Percentiles rank a stretch among this genome's conserved stretches.
Conservation (phyloP, 2,797 vertebrate species). For the Danio jaintianensis region DNA sequence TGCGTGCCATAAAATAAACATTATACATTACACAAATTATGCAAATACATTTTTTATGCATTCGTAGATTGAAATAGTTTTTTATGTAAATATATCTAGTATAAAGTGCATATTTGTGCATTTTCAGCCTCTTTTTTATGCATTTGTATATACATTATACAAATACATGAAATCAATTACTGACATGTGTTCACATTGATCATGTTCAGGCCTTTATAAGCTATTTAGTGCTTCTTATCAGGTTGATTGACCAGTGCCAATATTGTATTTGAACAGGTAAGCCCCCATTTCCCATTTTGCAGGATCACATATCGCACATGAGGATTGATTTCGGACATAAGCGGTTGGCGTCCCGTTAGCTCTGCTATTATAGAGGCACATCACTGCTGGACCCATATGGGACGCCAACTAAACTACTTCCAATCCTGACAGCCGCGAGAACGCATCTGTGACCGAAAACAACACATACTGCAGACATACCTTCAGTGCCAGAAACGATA, state of each 20-base stretch:
- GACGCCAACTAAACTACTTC: slow-evolving; percentile 43
- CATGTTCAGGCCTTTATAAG: slow-evolving; percentile 42
- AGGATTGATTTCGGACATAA: not conserved
- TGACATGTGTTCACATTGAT: slow-evolving; percentile 16
- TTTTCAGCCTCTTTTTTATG: too few species aligned
- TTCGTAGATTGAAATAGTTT: too few species aligned
- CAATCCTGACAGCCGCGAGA: slow-evolving; percentile 2
- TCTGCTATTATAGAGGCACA: not conserved
- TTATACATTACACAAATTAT: not conserved
- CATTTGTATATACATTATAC: too few species aligned
- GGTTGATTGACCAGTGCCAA: not conserved
- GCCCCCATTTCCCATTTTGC: not conserved
- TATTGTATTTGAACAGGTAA: not conserved
- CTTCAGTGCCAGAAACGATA: slow-evolving; percentile 75
- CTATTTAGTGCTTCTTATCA: not conserved
- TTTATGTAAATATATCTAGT: too few species aligned
- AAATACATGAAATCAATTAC: too few species aligned
- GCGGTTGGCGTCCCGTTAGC: slow-evolving; percentile 16
- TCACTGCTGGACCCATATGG: slow-evolving; percentile 40
- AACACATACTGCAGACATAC: slow-evolving; percentile 65
- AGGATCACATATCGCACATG: not conserved
- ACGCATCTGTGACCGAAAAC: not conserved
- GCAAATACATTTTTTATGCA: too few species aligned
- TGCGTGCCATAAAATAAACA: not conserved
- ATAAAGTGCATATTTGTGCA: too few species aligned